Evolutionary conservation across 1,140 invertebrate genomes (phyloP).

Genomic region (Propsilocerus akamusi): DNA sequence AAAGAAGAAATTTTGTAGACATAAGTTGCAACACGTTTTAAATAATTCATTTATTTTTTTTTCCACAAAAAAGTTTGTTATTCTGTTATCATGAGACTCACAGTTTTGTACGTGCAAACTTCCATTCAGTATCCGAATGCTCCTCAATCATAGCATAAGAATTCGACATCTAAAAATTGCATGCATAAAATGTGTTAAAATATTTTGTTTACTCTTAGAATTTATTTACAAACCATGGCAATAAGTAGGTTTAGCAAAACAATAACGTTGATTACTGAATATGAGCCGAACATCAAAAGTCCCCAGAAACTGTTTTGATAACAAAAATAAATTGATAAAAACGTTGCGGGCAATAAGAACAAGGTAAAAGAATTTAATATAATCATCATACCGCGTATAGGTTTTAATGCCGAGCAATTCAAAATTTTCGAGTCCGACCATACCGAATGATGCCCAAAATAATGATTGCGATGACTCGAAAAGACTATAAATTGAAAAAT

Average conservation of each 20-base stretch:
- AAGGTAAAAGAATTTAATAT: too few species aligned
- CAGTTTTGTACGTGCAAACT: conserved; percentile 74
- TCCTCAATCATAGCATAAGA: conserved; percentile 68
- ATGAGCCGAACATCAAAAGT: conserved; percentile 61
- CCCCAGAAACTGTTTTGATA: too few species aligned
- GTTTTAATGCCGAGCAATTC: conserved; percentile 56
- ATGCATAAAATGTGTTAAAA: not conserved
- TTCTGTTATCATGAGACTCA: too few species aligned
- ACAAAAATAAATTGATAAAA: too few species aligned
- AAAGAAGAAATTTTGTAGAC: too few species aligned
- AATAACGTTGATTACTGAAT: conserved; percentile 70
- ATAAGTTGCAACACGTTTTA: too few species aligned
- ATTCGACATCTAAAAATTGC: conserved; percentile 45
- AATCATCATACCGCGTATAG: too few species aligned
- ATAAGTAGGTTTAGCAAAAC: conserved; percentile 72
- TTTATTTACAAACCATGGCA: conserved; percentile 42
- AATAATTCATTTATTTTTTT: too few species aligned
- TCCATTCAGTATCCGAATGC: conserved; percentile 77
- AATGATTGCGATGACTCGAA: conserved; percentile 78
- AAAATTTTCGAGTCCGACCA: conserved; percentile 61
- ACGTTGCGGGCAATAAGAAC: too few species aligned
- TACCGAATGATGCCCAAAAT: conserved; percentile 80
- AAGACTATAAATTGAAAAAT: conserved; percentile 34
- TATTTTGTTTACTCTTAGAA: not conserved
- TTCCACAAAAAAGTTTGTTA: too few species aligned